These are phyloP conservation scores for Esox masquinongy DNA, from an alignment of 2,797 vertebrate genomes.

Conservation along the genomic window DNA sequence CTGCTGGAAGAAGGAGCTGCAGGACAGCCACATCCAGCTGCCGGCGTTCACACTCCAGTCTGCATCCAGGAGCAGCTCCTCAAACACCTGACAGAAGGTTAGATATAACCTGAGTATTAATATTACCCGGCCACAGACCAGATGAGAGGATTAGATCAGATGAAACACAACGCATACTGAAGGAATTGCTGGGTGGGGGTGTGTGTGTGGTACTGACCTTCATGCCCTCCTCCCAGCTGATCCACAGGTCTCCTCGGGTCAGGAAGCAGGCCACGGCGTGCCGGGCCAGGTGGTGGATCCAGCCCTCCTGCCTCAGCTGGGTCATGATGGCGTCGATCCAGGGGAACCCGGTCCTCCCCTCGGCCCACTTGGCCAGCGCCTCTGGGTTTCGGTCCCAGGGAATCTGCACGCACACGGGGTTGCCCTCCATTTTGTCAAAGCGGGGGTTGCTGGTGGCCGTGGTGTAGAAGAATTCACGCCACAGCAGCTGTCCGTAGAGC, in stretches of 20 bases:
- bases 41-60: conserved; percentile 98
- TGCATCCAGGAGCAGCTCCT: conserved; percentile 92
- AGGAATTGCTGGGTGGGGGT: no score
- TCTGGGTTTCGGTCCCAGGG: conserved; percentile 94
- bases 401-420: conserved; percentile 93
- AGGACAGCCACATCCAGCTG: conserved; percentile 98
- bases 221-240: conserved; percentile 98
- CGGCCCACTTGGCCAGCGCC: conserved; percentile 94
- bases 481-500: conserved; percentile 91
- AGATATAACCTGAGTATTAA: not conserved
- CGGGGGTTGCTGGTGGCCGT: conserved; percentile 91
- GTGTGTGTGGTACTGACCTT: conserved; percentile 72
- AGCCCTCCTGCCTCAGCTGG: conserved; percentile 92
- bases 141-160: no score
- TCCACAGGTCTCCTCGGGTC: conserved; percentile 94
- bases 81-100: conserved; percentile 83
- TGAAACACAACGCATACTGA: no score
- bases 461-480: conserved; percentile 96
- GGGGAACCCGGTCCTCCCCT: conserved; percentile 91
- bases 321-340: conserved; percentile 98
- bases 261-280: conserved; percentile 93
- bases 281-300: conserved; percentile 94
- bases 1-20: conserved; percentile 95
- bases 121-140: not conserved
- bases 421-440: conserved; percentile 98